These are phyloP conservation scores for Cyclophora punctaria DNA, from an alignment of 2,888 invertebrate species.

Conservation along the genomic window DNA sequence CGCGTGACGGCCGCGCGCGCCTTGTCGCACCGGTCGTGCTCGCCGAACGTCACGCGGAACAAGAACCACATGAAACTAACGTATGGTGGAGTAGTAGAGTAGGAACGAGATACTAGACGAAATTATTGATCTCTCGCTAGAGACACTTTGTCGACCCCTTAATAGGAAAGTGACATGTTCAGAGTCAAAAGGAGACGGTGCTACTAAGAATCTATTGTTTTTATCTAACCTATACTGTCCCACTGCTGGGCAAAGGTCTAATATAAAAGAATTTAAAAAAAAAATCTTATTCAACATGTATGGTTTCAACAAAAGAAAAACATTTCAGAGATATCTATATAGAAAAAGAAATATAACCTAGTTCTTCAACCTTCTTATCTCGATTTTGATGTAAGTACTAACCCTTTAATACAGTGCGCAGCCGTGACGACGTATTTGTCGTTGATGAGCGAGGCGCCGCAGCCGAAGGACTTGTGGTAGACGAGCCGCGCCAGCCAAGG, in stretches of 20 bases:
- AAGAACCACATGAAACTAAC: conserved; percentile 87
- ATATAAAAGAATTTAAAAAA: too few species aligned
- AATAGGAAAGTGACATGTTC: too few species aligned
- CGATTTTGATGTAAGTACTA: conserved; percentile 23
- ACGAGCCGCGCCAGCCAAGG: conserved; percentile 92
- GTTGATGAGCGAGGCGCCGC: conserved; percentile 91
- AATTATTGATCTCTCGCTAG: too few species aligned
- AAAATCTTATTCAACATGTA: neutral
- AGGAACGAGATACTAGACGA: too few species aligned
- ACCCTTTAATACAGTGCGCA: conserved; percentile 93
- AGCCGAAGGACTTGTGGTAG: conserved; percentile 91
- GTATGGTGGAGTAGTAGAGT: too few species aligned
- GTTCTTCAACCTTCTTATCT: neutral
- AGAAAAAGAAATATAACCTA: neutral
- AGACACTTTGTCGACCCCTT: too few species aligned
- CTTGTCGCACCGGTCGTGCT: conserved; percentile 86
- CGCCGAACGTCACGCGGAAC: conserved; percentile 90
- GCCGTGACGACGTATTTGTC: conserved; percentile 91
- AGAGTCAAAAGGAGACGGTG: too few species aligned
- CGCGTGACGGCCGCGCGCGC: conserved; percentile 80
- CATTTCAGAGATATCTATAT: neutral
- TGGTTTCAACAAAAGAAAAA: neutral
- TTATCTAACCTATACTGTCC: too few species aligned
- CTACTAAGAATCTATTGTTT: too few species aligned
- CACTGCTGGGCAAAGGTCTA: too few species aligned